phyloP scores from a whole-genome alignment of 2,113 vertebrate species.

The Burhinus bistriatus region DNA sequence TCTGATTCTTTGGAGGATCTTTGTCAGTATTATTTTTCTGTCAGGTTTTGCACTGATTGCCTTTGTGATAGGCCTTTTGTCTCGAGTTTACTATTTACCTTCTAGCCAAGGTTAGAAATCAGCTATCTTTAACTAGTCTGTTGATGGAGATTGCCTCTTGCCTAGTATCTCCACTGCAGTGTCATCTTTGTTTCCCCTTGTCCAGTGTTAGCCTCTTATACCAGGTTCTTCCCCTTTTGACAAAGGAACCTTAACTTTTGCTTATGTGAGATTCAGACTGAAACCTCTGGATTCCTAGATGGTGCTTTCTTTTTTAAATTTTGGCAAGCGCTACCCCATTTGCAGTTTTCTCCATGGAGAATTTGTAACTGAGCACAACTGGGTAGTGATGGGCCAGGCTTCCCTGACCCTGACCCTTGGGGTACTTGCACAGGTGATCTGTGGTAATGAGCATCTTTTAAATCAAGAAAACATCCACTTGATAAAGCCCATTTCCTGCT shows the following conservation, averaged over 20 bases:
- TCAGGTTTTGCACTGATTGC: not conserved
- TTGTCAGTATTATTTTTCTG: not conserved
- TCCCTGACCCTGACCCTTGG: not conserved
- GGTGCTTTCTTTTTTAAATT: not conserved
- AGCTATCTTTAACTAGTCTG: not conserved
- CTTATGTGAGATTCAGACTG: not conserved
- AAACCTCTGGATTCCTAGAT: not conserved
- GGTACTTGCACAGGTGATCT: not conserved
- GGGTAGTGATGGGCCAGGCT: not conserved
- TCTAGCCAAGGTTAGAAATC: not conserved
- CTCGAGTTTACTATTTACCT: not conserved
- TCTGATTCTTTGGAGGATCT: not conserved
- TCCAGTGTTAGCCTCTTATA: not conserved
- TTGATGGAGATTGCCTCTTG: not conserved
- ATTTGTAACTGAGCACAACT: not conserved
- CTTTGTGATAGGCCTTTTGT: not conserved
- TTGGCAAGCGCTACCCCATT: not conserved
- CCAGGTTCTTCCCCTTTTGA: not conserved
- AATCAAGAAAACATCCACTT: not conserved
- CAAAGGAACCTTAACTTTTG: not conserved
- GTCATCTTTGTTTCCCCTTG: not conserved
- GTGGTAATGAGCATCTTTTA: not conserved
- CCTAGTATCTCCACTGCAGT: not conserved
- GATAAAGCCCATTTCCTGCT: not conserved
- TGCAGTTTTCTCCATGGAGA: not conserved